Evolutionary conservation across 2,797 vertebrate species (phyloP), one percentile per base, ranked within the genome.

Genomic region (Uromys caudimaculatus): DNA sequence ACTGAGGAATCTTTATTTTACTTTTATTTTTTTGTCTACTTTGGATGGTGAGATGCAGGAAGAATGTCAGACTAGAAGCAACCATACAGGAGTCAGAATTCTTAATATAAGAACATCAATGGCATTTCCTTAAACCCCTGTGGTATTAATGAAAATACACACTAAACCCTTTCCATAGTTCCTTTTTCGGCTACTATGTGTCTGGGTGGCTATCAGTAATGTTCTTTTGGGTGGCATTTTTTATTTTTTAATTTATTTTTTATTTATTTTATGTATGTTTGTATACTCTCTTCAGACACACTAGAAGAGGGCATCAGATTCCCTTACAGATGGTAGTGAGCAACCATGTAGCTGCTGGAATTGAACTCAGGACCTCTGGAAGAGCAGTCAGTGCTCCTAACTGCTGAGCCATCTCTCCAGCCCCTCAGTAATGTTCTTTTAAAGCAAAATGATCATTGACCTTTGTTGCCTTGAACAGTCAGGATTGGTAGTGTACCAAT

Each of bases 21-120:
- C 6, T 44, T 44, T 44, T 44, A 44, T 44, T 85, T 91, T 44
- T 89, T 77, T 62, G 12, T 58, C 50, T 89, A 29, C 64, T 8
- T 13, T 90, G 4, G 6, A 41, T 93, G 38, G 54, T 60, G 50
- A 60, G n/a, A 85, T 78, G 2, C 9, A 35, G 62, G 10, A 86
- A 81, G 67, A 69, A 89, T 75, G 60, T 38, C 52, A 90, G 3
- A 82, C 52, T 0, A 75, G 54, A 94, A 85, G 44, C 47, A 73
- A 78, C 2, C 27, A 67, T 0, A 6, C 3, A 54, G 3, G 6
- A 54, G 60, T 75, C 41, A 35, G 85, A 2, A 32, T 52, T 41
- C 50, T 47, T 81, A 44, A 93, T 84, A 90, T 76, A n/a, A 95
- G 12, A 93, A 76, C 75, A 78, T 38, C 84, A 88, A 62, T 52